Percentiles rank a stretch among this genome's conserved stretches.
Conservation (phyloP, 2,888 invertebrate genomes). For the Sphaerophoria rueppellii region DNA sequence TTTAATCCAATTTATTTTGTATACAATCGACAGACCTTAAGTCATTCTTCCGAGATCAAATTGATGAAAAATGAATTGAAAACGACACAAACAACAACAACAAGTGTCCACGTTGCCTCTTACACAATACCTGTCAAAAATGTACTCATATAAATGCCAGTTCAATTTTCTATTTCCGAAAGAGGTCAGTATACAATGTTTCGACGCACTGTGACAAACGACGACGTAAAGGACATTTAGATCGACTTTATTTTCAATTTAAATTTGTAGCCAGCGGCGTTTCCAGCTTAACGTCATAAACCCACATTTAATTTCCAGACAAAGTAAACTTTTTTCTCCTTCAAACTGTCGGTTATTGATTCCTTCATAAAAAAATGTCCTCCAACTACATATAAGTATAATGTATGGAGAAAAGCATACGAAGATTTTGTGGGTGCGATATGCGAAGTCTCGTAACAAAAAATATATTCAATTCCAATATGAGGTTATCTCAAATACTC, state of each 20-base stretch:
- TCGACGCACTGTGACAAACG: not conserved
- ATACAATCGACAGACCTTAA: too few species aligned
- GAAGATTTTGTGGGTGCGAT: conserved; percentile 33
- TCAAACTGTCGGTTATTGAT: conserved; percentile 55
- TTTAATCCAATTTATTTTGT: too few species aligned
- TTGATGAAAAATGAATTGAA: too few species aligned
- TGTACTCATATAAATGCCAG: not conserved
- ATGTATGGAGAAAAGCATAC: conserved; percentile 65
- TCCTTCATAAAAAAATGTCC: conserved; percentile 25
- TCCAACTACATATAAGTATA: conserved; percentile 29
- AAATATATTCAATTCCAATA: conserved; percentile 70
- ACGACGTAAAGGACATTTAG: conserved; percentile 39
- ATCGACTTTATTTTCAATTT: conserved; percentile 51
- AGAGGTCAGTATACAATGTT: conserved; percentile 49
- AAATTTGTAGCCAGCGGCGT: conserved; percentile 66
- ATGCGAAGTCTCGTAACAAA: conserved; percentile 24
- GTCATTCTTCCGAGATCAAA: too few species aligned
- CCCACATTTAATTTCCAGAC: conserved; percentile 37
- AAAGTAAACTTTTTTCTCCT: conserved; percentile 39
- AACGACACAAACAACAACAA: too few species aligned
- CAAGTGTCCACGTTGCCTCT: too few species aligned
- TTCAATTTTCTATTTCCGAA: conserved; percentile 32
- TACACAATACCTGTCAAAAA: too few species aligned
- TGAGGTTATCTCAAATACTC: conserved; percentile 75
- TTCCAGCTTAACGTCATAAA: conserved; percentile 9